A percentile compares a stretch with the other conserved stretches of the same genome.
Evolutionary conservation across 2,113 vertebrate species (phyloP).

Genomic region (Ophthalmolycus amberensis): DNA sequence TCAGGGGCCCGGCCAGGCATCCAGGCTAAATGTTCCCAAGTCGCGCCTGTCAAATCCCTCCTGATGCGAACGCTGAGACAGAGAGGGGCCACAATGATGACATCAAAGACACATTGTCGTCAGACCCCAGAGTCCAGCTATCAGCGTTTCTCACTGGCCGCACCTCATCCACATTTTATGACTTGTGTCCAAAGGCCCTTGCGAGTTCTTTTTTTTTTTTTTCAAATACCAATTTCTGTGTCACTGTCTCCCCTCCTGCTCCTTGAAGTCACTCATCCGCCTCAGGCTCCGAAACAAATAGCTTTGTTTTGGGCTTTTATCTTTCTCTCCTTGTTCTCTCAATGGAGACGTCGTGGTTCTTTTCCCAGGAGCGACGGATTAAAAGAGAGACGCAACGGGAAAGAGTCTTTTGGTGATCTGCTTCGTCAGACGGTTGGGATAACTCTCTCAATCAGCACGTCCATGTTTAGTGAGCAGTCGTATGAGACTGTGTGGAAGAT

Average conservation of each 20-base stretch:
- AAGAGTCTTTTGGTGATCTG: background rate
- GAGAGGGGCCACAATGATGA: slow-evolving; percentile 46
- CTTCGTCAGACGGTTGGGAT: background rate
- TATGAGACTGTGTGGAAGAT: background rate
- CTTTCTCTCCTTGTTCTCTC: background rate
- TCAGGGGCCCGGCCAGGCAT: slow-evolving; percentile 62
- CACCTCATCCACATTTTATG: slow-evolving; percentile 35
- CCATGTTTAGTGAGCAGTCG: background rate
- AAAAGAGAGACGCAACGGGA: background rate
- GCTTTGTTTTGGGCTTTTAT: slow-evolving; percentile 37
- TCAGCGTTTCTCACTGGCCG: slow-evolving; percentile 40
- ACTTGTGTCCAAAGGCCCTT: slow-evolving; percentile 22
- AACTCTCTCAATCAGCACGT: background rate
- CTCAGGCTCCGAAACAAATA: slow-evolving; percentile 42
- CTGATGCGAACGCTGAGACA: slow-evolving; percentile 26
- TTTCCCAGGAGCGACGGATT: background rate
- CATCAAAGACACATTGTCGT: slow-evolving; percentile 61
- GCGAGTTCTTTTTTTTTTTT: background rate
- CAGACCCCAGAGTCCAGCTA: slow-evolving; percentile 57
- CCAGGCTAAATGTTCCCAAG: slow-evolving; percentile 62
- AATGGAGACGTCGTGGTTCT: slow-evolving; percentile 2
- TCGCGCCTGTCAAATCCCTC: slow-evolving; percentile 56
- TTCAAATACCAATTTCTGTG: slow-evolving; percentile 10
- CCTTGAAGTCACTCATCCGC: slow-evolving; percentile 16
- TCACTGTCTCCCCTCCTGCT: slow-evolving; percentile 15